phyloP scores from a whole-genome alignment of 1,140 invertebrate species.

The Fopius arisanus region DNA sequence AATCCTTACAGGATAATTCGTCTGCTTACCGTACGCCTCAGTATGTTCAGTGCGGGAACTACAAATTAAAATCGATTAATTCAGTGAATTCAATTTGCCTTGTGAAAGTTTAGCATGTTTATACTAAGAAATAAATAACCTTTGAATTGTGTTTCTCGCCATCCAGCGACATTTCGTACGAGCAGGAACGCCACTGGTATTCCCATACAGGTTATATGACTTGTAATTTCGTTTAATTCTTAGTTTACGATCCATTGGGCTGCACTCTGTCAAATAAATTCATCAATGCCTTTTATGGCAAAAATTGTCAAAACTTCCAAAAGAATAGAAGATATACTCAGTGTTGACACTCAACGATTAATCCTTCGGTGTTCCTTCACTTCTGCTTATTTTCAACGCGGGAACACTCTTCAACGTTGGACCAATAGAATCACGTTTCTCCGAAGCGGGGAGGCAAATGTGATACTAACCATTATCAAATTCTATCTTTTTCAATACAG shows the following conservation, averaged over 20 bases:
- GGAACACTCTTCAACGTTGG: neutral
- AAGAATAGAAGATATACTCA: neutral
- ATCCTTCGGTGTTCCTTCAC: neutral
- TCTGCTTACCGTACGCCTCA: neutral
- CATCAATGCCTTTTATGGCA: neutral
- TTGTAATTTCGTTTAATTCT: neutral
- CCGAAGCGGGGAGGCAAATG: neutral
- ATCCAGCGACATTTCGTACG: neutral
- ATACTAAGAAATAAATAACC: neutral
- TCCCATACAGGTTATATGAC: neutral
- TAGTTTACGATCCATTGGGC: neutral
- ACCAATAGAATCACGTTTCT: neutral
- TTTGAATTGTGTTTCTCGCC: neutral
- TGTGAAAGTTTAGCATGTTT: neutral
- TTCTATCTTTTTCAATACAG: neutral
- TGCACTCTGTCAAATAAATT: neutral
- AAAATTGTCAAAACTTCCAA: neutral
- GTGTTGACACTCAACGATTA: neutral
- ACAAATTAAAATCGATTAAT: neutral
- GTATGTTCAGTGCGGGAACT: neutral
- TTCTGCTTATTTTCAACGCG: neutral
- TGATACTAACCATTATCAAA: neutral
- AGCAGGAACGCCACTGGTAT: neutral
- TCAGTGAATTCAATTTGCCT: neutral
- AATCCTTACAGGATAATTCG: neutral